Percentiles rank a stretch among this genome's conserved stretches.
These are phyloP conservation scores for Aphis craccivora DNA, from an alignment of 1,140 invertebrate genomes.

Conservation along the genomic window DNA sequence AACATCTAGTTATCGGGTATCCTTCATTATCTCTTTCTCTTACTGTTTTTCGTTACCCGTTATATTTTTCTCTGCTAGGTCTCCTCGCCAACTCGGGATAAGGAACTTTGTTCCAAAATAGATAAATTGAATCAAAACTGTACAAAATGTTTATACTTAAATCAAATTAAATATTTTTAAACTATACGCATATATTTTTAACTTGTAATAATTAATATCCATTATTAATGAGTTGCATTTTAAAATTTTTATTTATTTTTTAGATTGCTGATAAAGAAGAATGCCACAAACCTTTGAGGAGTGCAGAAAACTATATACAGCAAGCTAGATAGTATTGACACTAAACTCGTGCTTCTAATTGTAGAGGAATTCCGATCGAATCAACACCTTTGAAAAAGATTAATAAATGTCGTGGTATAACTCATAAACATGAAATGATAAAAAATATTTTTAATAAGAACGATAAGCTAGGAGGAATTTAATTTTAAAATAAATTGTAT, in stretches of 20 bases:
- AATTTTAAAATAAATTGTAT: background rate
- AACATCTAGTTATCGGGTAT: too few relatives aligned
- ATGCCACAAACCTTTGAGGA: background rate
- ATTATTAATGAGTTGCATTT: background rate
- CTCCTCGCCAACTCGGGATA: too few relatives aligned
- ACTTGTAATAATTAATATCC: background rate
- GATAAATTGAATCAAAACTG: too few relatives aligned
- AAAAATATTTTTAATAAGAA: background rate
- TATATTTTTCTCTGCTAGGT: too few relatives aligned
- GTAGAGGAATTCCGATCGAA: conserved; percentile 49
- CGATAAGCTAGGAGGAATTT: conserved; percentile 23
- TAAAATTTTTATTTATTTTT: background rate
- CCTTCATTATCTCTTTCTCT: too few relatives aligned
- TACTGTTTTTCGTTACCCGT: too few relatives aligned
- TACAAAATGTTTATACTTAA: background rate
- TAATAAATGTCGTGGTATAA: background rate
- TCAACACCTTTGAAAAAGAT: background rate
- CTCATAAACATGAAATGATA: background rate
- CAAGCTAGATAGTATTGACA: conserved; percentile 56
- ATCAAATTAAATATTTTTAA: background rate
- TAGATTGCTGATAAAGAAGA: conserved; percentile 21
- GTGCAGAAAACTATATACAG: background rate
- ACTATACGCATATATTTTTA: background rate
- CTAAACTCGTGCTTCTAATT: background rate
- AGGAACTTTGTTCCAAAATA: too few relatives aligned